Conservation (phyloP, 2,797 vertebrate species). For the Acanthopagrus latus region DNA sequence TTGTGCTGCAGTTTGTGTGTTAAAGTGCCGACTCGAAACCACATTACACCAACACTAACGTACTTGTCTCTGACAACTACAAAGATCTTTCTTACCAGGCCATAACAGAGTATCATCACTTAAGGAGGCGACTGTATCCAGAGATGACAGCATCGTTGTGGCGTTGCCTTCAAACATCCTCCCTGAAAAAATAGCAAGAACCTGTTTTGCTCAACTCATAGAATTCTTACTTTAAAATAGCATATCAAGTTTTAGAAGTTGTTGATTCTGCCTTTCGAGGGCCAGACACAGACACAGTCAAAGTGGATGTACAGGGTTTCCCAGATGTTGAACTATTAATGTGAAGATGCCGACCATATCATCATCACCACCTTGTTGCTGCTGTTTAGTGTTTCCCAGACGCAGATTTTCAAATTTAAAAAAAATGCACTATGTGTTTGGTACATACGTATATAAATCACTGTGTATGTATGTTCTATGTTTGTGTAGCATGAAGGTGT, state of each 20-base stretch:
- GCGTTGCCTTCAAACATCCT: conserved; percentile 95
- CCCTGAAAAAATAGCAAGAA: conserved; percentile 82
- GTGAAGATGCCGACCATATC: too few species aligned
- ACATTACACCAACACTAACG: conserved; percentile 14
- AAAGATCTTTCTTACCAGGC: conserved; percentile 88
- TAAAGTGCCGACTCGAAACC: neutral
- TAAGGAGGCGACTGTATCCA: conserved; percentile 90
- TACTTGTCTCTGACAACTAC: conserved; percentile 2
- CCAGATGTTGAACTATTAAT: too few species aligned
- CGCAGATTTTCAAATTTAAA: too few species aligned
- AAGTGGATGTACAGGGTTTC: too few species aligned
- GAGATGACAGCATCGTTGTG: conserved; percentile 94
- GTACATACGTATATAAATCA: too few species aligned
- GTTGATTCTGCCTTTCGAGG: neutral
- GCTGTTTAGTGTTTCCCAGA: too few species aligned
- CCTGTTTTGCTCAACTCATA: conserved; percentile 6
- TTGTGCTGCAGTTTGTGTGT: neutral
- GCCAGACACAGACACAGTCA: neutral
- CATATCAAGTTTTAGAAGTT: neutral
- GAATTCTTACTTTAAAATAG: neutral
- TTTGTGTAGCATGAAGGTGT: too few species aligned
- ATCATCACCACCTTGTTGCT: too few species aligned
- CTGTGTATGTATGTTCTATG: too few species aligned
- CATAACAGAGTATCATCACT: conserved; percentile 93
- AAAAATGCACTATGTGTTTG: too few species aligned